Percentiles rank a stretch among this genome's conserved stretches.
phyloP scores from a whole-genome alignment of 2,888 invertebrate genomes.

The Scaptomyza flava region DNA sequence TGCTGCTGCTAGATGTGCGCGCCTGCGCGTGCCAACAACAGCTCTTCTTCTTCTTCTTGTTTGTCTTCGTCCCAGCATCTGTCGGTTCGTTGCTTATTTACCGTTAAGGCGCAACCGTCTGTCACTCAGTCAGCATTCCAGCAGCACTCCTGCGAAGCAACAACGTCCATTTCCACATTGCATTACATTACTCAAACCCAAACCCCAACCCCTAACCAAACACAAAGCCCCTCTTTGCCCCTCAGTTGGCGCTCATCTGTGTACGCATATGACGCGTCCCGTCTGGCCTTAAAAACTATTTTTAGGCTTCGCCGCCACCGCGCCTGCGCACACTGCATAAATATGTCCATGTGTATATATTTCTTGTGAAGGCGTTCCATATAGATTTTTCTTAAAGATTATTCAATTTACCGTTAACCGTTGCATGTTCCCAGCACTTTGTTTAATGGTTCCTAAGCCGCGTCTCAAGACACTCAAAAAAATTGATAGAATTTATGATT shows the following conservation, averaged over 20 bases:
- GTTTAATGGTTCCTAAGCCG: constrained; percentile 61
- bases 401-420: constrained; percentile 59
- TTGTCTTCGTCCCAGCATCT: constrained; percentile 15
- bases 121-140: constrained; percentile 77
- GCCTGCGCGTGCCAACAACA: constrained; percentile 80
- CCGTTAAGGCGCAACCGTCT: constrained; percentile 72
- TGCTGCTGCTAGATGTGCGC: constrained; percentile 52
- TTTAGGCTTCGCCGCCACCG: constrained; percentile 45
- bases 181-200: background rate
- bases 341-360: background rate
- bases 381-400: constrained; percentile 33
- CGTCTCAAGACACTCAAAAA: constrained; percentile 44
- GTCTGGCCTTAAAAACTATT: constrained; percentile 53
- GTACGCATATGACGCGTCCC: constrained; percentile 66
- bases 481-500: constrained; percentile 54
- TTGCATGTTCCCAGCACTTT: constrained; percentile 54
- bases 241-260: constrained; percentile 57
- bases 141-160: constrained; percentile 79
- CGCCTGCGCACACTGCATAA: constrained; percentile 67
- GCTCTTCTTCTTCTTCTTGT: constrained; percentile 11
- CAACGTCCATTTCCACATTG: constrained; percentile 47
- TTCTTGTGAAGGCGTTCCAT: constrained; percentile 10
- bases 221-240: constrained; percentile 4
- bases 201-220: background rate
- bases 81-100: constrained; percentile 72